Base-by-base conservation (phyloP, 2,888 invertebrate genomes). In the Trachelus iudaicus region DNA sequence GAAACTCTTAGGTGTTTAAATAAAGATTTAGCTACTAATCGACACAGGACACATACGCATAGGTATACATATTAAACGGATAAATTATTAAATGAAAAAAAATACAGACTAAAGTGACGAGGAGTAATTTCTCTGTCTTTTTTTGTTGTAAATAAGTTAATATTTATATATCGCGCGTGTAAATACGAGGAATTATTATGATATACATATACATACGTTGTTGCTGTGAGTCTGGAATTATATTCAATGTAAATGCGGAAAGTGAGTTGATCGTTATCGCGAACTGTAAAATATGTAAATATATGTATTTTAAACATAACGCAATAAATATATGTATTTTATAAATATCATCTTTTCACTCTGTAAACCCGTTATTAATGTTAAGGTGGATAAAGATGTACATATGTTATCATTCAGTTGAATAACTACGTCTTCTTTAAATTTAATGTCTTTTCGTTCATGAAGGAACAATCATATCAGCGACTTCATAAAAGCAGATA, bases 321-420 rank as follows among this genome's bases (percentile, higher is more conserved):
- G 69, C 75, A 77, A 77, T 77, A 74, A 77, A 77, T 77, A 77
- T 77, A 77, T 77, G 77, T 77, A 77, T 77, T 77, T 77, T 77
- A 77, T 77, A 77, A 77, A 73, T 71, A 35, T n/a, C 23, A n/a
- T n/a, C 6, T 56, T 56, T 56, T 56, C 23, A 56, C 40, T 56
- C 9, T 9, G 40, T 56, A 23, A 23, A 56, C 23, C 40, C 23
- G 23, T 56, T 56, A 56, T 56, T 23, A 56, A 56, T 23, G 6
- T 9, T 23, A 6, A 2, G 15, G 4, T 6, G 23, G 15, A 56
- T 23, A 23, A 4, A 56, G 15, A 56, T 9, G 1, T 23, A 33
- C 33, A 33, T 33, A 9, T 23, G 15, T 23, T 23, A 9, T 56
- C 23, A 23, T 6, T 56, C 15, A 56, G 40, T 23, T 56, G 23